Conservation (phyloP, 2,888 invertebrate species). For the Tetragonula carbonaria region DNA sequence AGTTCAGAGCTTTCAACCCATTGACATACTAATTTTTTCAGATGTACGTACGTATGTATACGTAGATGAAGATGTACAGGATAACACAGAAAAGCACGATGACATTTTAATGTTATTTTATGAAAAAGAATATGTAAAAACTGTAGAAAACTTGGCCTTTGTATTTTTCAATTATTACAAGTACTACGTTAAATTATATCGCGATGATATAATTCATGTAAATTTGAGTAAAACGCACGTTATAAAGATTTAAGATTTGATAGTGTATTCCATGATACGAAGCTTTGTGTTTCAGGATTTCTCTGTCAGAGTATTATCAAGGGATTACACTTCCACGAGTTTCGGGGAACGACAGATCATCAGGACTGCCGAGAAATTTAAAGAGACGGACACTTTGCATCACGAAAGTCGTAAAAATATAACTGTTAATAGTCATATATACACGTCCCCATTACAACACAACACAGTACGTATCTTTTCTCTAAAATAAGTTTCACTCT, state of each 20-base stretch:
- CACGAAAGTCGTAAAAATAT: neutral
- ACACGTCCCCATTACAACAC: neutral
- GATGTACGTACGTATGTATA: no score
- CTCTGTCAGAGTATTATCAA: constrained; percentile 47
- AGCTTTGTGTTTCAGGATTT: constrained; percentile 22
- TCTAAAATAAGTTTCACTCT: neutral
- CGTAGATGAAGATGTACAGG: no score
- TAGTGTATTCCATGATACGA: constrained; percentile 1
- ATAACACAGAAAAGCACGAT: no score
- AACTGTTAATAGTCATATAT: neutral
- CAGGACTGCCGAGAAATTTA: constrained; percentile 26
- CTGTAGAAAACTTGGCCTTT: neutral
- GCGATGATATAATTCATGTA: neutral
- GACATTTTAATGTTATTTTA: no score
- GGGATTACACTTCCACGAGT: constrained; percentile 39
- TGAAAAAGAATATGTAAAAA: no score
- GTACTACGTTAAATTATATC: neutral
- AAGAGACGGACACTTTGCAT: constrained; percentile 8
- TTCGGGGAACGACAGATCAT: constrained; percentile 21
- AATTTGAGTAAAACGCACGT: neutral
- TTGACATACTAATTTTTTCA: neutral
- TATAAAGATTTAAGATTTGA: constrained; percentile 5
- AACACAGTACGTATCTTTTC: neutral
- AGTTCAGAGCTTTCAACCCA: neutral
- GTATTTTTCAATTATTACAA: neutral